These are phyloP conservation scores for Reinhardtius hippoglossoides DNA, from an alignment of 2,113 vertebrate species.

Conservation along the genomic window DNA sequence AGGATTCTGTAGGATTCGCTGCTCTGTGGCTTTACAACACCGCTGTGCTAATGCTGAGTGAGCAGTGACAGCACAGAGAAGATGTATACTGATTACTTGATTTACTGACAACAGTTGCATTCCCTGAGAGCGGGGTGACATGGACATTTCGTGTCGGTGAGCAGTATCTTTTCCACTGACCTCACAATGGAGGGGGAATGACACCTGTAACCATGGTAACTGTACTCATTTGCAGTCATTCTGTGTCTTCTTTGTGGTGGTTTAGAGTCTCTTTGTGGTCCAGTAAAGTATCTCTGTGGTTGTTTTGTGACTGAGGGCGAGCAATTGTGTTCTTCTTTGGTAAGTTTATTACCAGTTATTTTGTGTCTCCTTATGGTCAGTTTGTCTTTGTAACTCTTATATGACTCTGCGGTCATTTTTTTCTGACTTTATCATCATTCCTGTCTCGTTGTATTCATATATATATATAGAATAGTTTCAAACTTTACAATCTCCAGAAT, in stretches of 20 bases:
- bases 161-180: background rate
- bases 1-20: no score
- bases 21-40: no score
- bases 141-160: no score
- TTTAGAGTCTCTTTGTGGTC: background rate
- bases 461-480: no score
- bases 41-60: no score
- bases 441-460: background rate
- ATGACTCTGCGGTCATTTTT: no score
- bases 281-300: background rate
- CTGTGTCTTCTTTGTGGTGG: background rate
- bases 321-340: background rate
- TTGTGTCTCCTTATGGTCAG: no score
- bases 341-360: no score
- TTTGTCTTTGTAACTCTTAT: no score
- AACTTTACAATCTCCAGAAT: no score
- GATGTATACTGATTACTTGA: background rate
- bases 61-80: no score
- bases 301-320: background rate
- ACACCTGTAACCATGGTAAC: slow-evolving; percentile 12
- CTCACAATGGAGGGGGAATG: background rate
- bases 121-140: background rate
- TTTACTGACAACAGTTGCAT: background rate
- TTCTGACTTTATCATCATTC: no score
- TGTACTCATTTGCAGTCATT: background rate